Percentiles rank a stretch among this genome's conserved stretches.
phyloP scores from a whole-genome alignment of 2,797 vertebrate genomes.

The Chlorospingus semifuscus region DNA sequence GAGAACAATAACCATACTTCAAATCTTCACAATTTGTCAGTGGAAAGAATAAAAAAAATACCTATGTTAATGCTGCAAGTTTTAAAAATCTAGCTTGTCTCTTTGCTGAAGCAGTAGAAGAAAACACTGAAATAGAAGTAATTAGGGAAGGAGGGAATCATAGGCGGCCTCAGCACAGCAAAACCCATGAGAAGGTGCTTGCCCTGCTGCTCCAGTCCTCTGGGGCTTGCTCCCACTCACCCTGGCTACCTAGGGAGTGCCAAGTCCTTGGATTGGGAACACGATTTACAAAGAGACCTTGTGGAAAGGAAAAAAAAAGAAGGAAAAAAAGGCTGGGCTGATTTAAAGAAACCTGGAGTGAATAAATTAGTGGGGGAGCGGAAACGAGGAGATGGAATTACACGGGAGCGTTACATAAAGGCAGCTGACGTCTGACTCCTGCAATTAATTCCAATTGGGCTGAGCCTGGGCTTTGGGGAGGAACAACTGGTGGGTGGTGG shows the following conservation, averaged over 20 bases:
- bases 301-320: background rate
- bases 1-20: background rate
- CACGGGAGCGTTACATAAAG: background rate
- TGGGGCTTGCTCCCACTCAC: background rate
- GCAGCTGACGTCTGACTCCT: slow-evolving; percentile 24
- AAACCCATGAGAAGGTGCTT: background rate
- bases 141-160: background rate
- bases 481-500: background rate
- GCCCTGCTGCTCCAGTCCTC: background rate
- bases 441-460: slow-evolving; percentile 1
- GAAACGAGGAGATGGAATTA: slow-evolving; percentile 18
- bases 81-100: background rate
- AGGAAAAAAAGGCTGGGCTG: background rate
- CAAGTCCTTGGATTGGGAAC: background rate
- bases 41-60: background rate
- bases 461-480: background rate
- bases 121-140: background rate
- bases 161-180: background rate
- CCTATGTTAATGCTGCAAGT: background rate
- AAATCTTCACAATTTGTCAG: background rate
- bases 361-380: slow-evolving; percentile 29
- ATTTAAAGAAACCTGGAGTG: slow-evolving; percentile 6
- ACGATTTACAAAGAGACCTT: background rate
- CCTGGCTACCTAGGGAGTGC: background rate
- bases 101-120: background rate